These are phyloP conservation scores for Mormoops blainvillei DNA, from an alignment of 2,113 vertebrate species.

Conservation along the genomic window DNA sequence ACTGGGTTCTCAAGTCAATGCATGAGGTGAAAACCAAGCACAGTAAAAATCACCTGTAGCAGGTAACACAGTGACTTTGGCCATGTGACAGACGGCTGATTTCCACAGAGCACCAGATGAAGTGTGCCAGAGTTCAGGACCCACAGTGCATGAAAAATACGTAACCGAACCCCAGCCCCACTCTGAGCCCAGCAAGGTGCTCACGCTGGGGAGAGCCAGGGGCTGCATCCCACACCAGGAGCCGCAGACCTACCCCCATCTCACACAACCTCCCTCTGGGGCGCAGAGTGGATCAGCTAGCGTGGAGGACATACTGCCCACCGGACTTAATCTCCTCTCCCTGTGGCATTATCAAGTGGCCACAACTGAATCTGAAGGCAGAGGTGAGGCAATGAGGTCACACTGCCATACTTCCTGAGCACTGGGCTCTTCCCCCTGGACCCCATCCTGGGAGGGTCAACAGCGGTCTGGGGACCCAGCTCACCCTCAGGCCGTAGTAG, in stretches of 20 bases:
- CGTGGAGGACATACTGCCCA: too few species aligned
- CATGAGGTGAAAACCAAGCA: not conserved
- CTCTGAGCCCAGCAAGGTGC: not conserved
- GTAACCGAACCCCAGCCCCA: not conserved
- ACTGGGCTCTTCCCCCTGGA: not conserved
- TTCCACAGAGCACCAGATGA: not conserved
- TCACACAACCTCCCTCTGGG: not conserved
- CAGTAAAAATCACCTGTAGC: not conserved
- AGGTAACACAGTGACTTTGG: fast-evolving
- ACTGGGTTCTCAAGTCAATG: not conserved
- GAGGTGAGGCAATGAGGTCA: not conserved
- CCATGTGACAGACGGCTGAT: fast-evolving
- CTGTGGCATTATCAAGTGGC: fast-evolving
- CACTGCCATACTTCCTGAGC: not conserved
- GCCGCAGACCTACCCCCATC: not conserved
- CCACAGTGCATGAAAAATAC: fast-evolving
- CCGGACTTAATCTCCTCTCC: not conserved
- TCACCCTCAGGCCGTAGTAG: slow-evolving; percentile 89
- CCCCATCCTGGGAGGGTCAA: fast-evolving
- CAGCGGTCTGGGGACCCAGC: not conserved
- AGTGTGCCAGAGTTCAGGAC: fast-evolving
- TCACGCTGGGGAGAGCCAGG: not conserved
- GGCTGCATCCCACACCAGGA: fast-evolving
- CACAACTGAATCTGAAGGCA: not conserved
- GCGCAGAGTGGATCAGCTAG: not conserved